A percentile compares a stretch with the other conserved stretches of the same genome.
Evolutionary conservation across 2,797 vertebrate species (phyloP).

Genomic region (Argya squamiceps): DNA sequence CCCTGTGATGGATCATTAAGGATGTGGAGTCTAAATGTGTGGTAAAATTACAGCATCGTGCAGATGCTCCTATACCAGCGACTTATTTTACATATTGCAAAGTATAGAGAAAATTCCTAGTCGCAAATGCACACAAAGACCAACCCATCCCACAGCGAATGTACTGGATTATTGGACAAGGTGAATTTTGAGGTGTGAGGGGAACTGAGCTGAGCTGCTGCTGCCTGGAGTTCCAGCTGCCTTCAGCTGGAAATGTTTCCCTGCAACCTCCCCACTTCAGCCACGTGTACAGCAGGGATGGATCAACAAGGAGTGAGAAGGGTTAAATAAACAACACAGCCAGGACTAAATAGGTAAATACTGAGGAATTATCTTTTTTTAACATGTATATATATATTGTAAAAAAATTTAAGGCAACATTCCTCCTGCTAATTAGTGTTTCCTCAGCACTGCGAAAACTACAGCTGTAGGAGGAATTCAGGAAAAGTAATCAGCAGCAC

Average conservation of each 20-base stretch:
- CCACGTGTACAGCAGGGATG: not conserved
- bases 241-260: not conserved
- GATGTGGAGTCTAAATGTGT: constrained; percentile 59
- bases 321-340: constrained; percentile 26
- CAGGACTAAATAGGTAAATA: not conserved
- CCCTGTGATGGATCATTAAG: constrained; percentile 71
- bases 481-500: constrained; percentile 75
- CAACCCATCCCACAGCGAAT: not conserved
- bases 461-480: constrained; percentile 69
- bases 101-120: not conserved
- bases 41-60: constrained; percentile 41
- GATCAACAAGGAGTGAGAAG: not conserved
- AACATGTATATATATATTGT: constrained; percentile 5
- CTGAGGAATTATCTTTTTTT: not conserved
- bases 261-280: not conserved
- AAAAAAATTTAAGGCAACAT: constrained; percentile 55
- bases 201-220: not conserved
- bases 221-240: not conserved
- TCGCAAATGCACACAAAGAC: not conserved
- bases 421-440: constrained; percentile 69
- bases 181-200: not conserved
- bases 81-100: constrained; percentile 49
- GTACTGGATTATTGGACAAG: not conserved
- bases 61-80: constrained; percentile 63
- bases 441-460: constrained; percentile 45